phyloP scores from a whole-genome alignment of 2,888 invertebrate species.

The Volucella inanis region DNA sequence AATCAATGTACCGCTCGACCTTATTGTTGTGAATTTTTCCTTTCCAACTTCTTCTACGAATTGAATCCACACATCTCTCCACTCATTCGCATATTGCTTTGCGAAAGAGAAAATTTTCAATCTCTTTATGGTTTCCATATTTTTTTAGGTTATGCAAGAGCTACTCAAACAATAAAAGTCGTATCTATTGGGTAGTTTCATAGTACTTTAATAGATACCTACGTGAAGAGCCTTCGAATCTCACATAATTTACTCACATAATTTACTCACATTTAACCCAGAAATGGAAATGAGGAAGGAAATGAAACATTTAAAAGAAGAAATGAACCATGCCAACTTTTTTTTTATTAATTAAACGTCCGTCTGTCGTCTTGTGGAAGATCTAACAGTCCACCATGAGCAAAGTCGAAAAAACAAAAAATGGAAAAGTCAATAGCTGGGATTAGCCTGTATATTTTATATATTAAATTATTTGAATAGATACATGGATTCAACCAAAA shows the following conservation, averaged over 20 bases:
- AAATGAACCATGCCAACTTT: slow-evolving; percentile 44
- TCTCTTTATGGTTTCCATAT: not conserved
- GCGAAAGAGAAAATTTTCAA: not conserved
- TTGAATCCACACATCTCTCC: not conserved
- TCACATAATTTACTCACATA: too few species aligned
- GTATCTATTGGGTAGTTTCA: slow-evolving; percentile 6
- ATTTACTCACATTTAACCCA: slow-evolving; percentile 3
- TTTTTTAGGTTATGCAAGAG: not conserved
- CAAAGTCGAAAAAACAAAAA: not conserved
- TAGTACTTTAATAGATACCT: not conserved
- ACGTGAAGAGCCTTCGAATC: slow-evolving; percentile 9
- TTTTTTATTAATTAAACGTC: slow-evolving; percentile 9
- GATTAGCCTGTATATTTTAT: slow-evolving; percentile 27
- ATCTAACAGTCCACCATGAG: not conserved
- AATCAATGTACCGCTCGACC: not conserved
- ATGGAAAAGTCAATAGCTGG: slow-evolving; percentile 1
- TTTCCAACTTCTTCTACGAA: not conserved
- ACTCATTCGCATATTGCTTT: not conserved
- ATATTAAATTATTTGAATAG: slow-evolving; percentile 32
- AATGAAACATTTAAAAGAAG: not conserved
- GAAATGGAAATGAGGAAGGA: slow-evolving; percentile 41
- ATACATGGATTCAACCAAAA: slow-evolving; percentile 2
- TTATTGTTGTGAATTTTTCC: slow-evolving; percentile 6
- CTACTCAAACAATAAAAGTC: slow-evolving; percentile 2
- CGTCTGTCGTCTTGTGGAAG: not conserved